Evolutionary conservation across 2,888 invertebrate species (phyloP), one percentile per base, ranked within the genome.

Genomic region (Amblyjoppa proteus): DNA sequence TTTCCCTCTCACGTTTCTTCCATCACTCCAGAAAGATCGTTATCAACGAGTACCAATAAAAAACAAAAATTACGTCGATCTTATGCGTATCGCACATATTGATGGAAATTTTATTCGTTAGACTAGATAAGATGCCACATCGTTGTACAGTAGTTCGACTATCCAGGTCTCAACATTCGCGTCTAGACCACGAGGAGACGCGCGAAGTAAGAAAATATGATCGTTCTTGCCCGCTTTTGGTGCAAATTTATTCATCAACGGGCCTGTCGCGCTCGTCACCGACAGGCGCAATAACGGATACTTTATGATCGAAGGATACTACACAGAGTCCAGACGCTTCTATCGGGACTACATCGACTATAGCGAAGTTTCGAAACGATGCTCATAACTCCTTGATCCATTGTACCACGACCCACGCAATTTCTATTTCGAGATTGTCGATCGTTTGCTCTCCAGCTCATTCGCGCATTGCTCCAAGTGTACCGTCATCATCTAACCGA

Each of bases 171-270:
- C n/a, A 49, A 53, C 31, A 45, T 69, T 66, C 61, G 11, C 25
- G 81, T 77, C 82, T 82, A 82, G 71, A 82, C 66, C 34, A 9
- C 53, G 53, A 45, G 41, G 71, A 82, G 76, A 77, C 76, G 20
- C 49, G 28, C 7, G 51, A 64, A 13, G 31, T 64, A 31, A 49
- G 45, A 75, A 58, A 58, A 68, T 81, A 81, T 71, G 64, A 56
- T 68, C 69, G 16, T 56, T 69, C 51, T 9, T 31, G 25, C 13
- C 38, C 20, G 49, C 13, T 69, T 45, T 69, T 31, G 58, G 11
- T 58, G 58, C 11, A 28, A 58, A 58, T 58, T 58, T 58, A 58
- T 58, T 58, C 61, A 34, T 64, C 16, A 34, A 64, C 61, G 16
- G n/a, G n/a, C 61, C 45, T 64, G n/a, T 34, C 61, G 61, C 7